Conservation (phyloP, 2,113 vertebrate genomes). For the Pavo muticus region DNA sequence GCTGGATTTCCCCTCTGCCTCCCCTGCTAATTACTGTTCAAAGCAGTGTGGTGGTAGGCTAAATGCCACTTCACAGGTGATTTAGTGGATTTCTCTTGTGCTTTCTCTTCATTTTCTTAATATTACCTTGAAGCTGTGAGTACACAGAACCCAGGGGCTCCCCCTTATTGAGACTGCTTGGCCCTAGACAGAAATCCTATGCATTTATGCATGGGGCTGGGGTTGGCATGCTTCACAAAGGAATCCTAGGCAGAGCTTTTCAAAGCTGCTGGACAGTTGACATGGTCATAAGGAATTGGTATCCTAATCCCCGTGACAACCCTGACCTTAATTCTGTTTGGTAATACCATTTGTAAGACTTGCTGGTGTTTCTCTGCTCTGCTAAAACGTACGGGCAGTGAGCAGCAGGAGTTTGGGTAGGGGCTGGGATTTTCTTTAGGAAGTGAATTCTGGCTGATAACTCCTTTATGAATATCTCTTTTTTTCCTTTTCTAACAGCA, state of each 20-base stretch:
- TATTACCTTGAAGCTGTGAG: neutral
- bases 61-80: neutral
- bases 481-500: neutral
- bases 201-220: neutral
- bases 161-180: neutral
- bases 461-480: neutral
- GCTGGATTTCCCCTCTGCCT: conserved; percentile 17
- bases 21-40: conserved; percentile 24
- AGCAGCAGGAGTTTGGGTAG: neutral
- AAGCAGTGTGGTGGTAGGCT: neutral
- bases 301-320: conserved; percentile 49
- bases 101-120: conserved; percentile 6
- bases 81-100: neutral
- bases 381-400: neutral
- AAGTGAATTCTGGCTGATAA: neutral
- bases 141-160: neutral
- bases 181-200: neutral
- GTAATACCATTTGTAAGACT: conserved; percentile 45
- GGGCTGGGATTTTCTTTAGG: neutral
- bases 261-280: neutral
- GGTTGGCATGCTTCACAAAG: neutral
- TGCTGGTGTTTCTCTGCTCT: neutral
- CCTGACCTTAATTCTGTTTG: conserved; percentile 50
- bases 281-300: neutral
- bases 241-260: neutral